Conservation (phyloP, 2,113 vertebrate genomes). For the Xiphophorus couchianus region DNA sequence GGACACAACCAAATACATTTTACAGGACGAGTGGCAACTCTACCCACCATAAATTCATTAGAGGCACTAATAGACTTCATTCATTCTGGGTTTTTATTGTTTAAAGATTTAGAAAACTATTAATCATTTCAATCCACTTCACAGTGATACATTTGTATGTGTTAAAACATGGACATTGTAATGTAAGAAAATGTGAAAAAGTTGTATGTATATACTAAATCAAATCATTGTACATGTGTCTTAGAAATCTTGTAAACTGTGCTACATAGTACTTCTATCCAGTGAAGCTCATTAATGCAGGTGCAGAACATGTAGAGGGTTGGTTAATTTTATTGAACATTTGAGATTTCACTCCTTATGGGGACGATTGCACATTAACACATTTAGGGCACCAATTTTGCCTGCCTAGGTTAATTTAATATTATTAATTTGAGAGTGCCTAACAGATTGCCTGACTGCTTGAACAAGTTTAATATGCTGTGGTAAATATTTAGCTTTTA, state of each 20-base stretch:
- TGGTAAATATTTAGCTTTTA: slow-evolving; percentile 21
- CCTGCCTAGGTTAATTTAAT: slow-evolving; percentile 31
- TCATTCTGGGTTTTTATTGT: no score
- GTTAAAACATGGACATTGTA: background rate
- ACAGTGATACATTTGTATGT: background rate
- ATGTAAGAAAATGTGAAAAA: background rate
- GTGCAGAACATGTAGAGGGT: background rate
- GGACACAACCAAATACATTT: no score
- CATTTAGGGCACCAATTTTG: slow-evolving; percentile 29
- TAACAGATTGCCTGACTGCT: slow-evolving; percentile 45
- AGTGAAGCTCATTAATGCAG: background rate
- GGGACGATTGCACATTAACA: slow-evolving; percentile 2
- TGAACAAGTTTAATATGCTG: slow-evolving; percentile 35
- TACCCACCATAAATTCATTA: no score
- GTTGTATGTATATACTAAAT: background rate
- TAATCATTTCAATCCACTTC: background rate
- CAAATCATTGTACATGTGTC: background rate
- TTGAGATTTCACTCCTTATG: slow-evolving; percentile 6
- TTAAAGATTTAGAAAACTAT: background rate
- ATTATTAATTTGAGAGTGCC: slow-evolving; percentile 23
- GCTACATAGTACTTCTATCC: background rate
- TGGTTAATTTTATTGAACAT: background rate
- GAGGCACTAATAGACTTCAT: no score
- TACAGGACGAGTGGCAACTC: no score
- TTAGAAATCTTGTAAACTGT: background rate